A percentile compares a stretch with the other conserved stretches of the same genome.
Conservation (phyloP, 1,140 invertebrate species). For the Latrodectus geometricus region DNA sequence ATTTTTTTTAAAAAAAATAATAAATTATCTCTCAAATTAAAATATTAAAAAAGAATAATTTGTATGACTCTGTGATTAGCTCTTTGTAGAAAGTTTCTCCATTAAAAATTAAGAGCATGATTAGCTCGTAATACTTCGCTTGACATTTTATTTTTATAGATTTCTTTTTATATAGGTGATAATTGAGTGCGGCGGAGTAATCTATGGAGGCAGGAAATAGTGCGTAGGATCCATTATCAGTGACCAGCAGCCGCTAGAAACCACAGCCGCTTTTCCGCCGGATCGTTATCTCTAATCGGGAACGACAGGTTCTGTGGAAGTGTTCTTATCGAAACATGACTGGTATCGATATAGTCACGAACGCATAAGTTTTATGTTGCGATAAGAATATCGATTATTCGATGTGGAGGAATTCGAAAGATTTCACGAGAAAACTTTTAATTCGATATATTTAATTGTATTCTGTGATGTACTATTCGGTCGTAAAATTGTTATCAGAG, state of each 20-base stretch:
- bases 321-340: constrained; percentile 30
- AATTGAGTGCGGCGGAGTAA: constrained; percentile 39
- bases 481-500: no score
- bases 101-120: no score
- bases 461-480: background rate
- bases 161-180: background rate
- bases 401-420: constrained; percentile 1
- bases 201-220: constrained; percentile 38
- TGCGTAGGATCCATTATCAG: constrained; percentile 50
- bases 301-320: constrained; percentile 41
- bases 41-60: no score
- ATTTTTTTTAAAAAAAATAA: no score
- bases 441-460: constrained; percentile 1
- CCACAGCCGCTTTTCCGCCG: constrained; percentile 26
- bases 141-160: background rate
- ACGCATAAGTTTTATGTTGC: constrained; percentile 7
- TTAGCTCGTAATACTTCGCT: no score
- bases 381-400: constrained; percentile 26
- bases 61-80: no score
- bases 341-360: constrained; percentile 32
- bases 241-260: background rate
- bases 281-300: constrained; percentile 53
- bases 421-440: background rate
- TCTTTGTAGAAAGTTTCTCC: no score
- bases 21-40: no score